Evolutionary conservation across 2,113 vertebrate genomes (phyloP), one percentile per base, ranked within the genome.

Genomic region (Hippocampus comes): DNA sequence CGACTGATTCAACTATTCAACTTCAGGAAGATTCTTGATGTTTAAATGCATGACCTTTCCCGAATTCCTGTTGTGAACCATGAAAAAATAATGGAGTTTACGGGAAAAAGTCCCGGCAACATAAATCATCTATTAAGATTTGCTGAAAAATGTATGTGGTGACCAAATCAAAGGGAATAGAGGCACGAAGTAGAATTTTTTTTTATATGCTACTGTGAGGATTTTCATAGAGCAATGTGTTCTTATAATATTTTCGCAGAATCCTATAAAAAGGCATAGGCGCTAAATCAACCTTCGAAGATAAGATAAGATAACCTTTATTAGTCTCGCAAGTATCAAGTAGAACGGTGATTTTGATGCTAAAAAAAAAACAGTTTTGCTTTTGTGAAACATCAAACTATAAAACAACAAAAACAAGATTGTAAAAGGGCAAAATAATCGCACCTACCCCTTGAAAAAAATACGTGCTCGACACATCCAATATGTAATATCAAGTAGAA

Each of bases 131-230:
- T 23, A 59, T 73, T 76, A 73, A 70, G 42, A 27, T 76, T 23
- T 64, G 66, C 75, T 85, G 57, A 63, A 42, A 63, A 63, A 80
- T 76, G 60, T 56, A 74, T 79, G 34, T n/a, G 55, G 55, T 21
- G 9, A 10, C 46, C 18, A 63, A 75, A 81, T 77, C 14, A 77
- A 49, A 69, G 57, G 68, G 30, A 73, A 75, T 68, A 46, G 21
- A 67, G 63, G 65, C 56, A 48, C 1, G 20, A 0, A 61, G 63
- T 49, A 73, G 49, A 73, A 65, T 30, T 34, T 8, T 1, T 6
- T n/a, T 27, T 51, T 30, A 69, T 73, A 9, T 23, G 21, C 21
- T 46, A 4, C 43, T 49, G 46, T 42, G 48, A 57, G 53, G 21
- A 53, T n/a, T 10, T 20, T 41, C 61, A 30, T 63, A 38, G 30